phyloP scores from a whole-genome alignment of 2,888 invertebrate species.

The Aleiodes leptofemur region DNA sequence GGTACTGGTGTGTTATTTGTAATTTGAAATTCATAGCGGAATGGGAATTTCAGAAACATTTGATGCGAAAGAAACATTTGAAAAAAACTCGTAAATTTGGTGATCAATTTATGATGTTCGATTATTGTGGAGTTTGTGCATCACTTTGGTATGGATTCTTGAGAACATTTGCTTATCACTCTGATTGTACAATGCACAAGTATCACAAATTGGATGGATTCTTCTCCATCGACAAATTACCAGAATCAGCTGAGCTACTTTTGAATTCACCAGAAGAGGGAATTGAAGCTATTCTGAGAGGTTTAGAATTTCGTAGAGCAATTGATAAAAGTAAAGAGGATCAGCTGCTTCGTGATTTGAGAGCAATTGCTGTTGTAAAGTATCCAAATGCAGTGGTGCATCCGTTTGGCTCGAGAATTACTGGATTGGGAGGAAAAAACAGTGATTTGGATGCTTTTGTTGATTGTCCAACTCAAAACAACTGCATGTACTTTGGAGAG shows the following conservation, averaged over 20 bases:
- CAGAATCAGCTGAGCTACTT: constrained; percentile 36
- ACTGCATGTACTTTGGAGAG: background rate
- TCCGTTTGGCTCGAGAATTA: too few relatives aligned
- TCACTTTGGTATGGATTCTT: constrained; percentile 49
- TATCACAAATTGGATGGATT: constrained; percentile 17
- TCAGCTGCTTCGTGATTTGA: constrained; percentile 55
- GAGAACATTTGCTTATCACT: too few relatives aligned
- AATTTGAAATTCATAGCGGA: background rate
- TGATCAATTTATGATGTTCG: constrained; percentile 37
- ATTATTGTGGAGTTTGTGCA: constrained; percentile 49
- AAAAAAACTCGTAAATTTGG: background rate
- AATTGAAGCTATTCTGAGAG: constrained; percentile 46
- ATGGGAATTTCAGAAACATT: constrained; percentile 38
- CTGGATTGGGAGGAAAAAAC: constrained; percentile 75
- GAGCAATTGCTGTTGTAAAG: constrained; percentile 49
- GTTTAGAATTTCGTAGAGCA: constrained; percentile 49
- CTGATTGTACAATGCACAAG: constrained; percentile 13
- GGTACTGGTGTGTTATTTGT: constrained; percentile 53
- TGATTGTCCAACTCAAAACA: constrained; percentile 60
- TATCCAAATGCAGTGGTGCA: constrained; percentile 71
- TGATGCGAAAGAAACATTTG: constrained; percentile 19
- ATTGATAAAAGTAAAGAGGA: constrained; percentile 48
- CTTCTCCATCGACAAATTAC: constrained; percentile 25
- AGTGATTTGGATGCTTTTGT: constrained; percentile 69
- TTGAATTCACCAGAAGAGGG: constrained; percentile 47